Conservation (phyloP, 2,888 invertebrate species). For the Zhengitettix transpicula region DNA sequence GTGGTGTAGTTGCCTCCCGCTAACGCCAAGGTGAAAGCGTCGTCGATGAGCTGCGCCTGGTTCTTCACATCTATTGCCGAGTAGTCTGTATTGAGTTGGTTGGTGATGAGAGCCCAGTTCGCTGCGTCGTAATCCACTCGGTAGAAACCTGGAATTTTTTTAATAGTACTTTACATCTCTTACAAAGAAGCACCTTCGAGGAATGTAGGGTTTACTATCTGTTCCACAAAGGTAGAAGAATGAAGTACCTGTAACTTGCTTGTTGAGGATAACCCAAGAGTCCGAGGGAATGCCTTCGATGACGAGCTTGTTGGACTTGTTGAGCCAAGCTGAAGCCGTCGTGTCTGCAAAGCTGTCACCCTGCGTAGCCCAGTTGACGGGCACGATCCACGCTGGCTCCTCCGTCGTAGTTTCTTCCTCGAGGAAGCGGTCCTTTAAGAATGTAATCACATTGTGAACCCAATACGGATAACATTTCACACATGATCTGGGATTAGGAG, state of each 20-base stretch:
- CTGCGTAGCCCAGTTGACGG: constrained; percentile 1
- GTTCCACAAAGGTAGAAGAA: too few relatives aligned
- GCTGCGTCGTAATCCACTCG: constrained; percentile 53
- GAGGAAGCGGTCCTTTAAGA: neutral
- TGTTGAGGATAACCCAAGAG: constrained; percentile 52
- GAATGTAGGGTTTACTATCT: too few relatives aligned
- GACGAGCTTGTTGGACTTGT: neutral
- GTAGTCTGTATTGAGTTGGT: constrained; percentile 10
- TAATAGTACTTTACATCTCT: too few relatives aligned
- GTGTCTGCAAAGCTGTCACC: neutral
- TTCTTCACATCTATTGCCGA: constrained; percentile 29
- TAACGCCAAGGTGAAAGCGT: constrained; percentile 29
- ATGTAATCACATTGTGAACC: too few relatives aligned
- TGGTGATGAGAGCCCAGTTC: constrained; percentile 52
- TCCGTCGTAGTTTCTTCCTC: neutral
- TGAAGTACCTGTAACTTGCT: constrained; percentile 56
- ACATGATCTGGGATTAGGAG: too few relatives aligned
- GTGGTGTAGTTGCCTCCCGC: constrained; percentile 26
- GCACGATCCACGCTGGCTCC: neutral
- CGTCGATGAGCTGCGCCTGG: constrained; percentile 38
- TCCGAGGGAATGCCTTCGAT: neutral
- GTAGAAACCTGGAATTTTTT: constrained; percentile 39
- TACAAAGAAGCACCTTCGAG: too few relatives aligned
- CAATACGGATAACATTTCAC: too few relatives aligned
- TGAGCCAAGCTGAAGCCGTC: constrained; percentile 1